Evolutionary conservation across 2,888 invertebrate species (phyloP).

Genomic region (Hartigia nigra): DNA sequence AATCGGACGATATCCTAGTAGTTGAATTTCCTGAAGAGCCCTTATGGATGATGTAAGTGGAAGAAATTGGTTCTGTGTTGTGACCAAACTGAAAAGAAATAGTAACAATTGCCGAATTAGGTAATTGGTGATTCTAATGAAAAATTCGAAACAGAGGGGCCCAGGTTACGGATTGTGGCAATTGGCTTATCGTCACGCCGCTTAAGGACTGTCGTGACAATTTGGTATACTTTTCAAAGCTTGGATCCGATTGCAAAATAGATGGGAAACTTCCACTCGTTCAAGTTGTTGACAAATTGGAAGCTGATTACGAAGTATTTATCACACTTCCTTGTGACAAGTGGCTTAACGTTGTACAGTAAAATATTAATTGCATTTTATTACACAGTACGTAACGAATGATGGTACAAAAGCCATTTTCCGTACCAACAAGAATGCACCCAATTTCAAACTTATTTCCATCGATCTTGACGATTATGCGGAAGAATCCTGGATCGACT

Average conservation of each 20-base stretch:
- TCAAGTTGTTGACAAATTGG: conserved; percentile 88
- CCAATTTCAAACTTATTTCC: conserved; percentile 88
- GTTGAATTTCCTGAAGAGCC: conserved; percentile 93
- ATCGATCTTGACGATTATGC: conserved; percentile 81
- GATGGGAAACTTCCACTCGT: conserved; percentile 75
- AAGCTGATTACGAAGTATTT: conserved; percentile 91
- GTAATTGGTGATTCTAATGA: not conserved
- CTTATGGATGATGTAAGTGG: conserved; percentile 88
- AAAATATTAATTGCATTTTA: conserved; percentile 3
- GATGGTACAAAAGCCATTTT: conserved; percentile 85
- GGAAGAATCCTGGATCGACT: conserved; percentile 83
- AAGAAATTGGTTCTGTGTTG: not conserved
- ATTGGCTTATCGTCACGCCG: conserved; percentile 86
- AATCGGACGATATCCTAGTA: conserved; percentile 86
- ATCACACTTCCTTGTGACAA: conserved; percentile 12
- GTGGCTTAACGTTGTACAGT: not conserved
- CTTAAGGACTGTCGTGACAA: conserved; percentile 93
- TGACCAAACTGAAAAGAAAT: not conserved
- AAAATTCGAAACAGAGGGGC: conserved; percentile 73
- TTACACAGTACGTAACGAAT: conserved; percentile 86
- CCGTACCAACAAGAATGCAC: conserved; percentile 93
- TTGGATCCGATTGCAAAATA: conserved; percentile 75
- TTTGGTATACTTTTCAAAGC: conserved; percentile 85
- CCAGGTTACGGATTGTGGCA: conserved; percentile 90
- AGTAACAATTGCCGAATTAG: not conserved